Evolutionary conservation across 1,140 invertebrate species (phyloP).

Genomic region (Meloidogyne exigua): DNA sequence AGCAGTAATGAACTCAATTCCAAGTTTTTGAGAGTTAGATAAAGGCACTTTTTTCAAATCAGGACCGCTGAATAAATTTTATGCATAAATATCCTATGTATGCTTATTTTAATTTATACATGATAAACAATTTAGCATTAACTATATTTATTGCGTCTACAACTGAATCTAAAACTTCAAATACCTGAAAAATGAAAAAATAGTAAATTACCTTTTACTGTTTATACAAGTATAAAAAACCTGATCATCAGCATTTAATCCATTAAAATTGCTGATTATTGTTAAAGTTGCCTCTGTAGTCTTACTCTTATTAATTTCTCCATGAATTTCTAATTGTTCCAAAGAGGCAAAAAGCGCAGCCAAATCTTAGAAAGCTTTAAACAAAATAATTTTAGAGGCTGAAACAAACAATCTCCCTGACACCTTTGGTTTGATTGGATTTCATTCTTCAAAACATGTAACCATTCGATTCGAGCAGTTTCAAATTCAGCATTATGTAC

Average conservation of each 20-base stretch:
- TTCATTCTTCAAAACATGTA: constrained; percentile 36
- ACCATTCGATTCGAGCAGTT: constrained; percentile 30
- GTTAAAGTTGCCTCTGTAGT: constrained; percentile 25
- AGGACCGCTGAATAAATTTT: constrained; percentile 27
- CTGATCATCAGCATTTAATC: constrained; percentile 12
- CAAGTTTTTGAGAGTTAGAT: constrained; percentile 27
- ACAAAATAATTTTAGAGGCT: background rate
- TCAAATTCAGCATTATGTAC: constrained; percentile 40
- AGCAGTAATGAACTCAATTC: constrained; percentile 26
- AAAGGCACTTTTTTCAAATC: constrained; percentile 16
- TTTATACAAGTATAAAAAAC: background rate
- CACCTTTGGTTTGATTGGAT: constrained; percentile 30
- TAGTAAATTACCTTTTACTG: no score
- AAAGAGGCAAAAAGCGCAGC: constrained; percentile 35
- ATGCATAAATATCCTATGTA: no score
- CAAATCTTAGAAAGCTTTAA: constrained; percentile 21
- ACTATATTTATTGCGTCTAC: constrained; percentile 26
- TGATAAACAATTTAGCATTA: constrained; percentile 23
- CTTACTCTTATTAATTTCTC: background rate
- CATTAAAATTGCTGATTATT: constrained; percentile 34
- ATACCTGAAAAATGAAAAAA: background rate
- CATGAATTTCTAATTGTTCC: constrained; percentile 34
- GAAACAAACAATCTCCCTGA: constrained; percentile 32
- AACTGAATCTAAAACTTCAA: constrained; percentile 11
- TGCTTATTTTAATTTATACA: constrained; percentile 15